Evolutionary conservation across 2,888 invertebrate genomes (phyloP).

Genomic region (Plagiodera versicolora): DNA sequence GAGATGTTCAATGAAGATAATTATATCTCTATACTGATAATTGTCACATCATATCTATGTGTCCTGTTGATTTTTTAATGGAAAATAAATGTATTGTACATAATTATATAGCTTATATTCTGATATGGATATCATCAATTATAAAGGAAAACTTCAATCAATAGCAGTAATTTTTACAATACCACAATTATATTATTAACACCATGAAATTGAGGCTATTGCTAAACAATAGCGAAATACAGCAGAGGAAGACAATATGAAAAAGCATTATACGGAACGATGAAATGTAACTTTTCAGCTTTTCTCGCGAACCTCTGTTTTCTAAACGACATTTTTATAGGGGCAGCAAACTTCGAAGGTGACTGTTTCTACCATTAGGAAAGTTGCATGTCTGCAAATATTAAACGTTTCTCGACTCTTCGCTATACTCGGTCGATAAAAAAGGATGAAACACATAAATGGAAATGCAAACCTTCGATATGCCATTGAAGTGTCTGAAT

Average conservation of each 20-base stretch:
- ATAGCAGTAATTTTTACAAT: no score
- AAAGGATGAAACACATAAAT: background rate
- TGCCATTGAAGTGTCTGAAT: background rate
- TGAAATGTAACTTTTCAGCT: constrained; percentile 23
- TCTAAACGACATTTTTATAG: constrained; percentile 12
- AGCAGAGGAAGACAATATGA: constrained; percentile 8
- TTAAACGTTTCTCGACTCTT: constrained; percentile 3
- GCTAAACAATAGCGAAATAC: constrained; percentile 16
- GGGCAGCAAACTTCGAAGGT: constrained; percentile 3
- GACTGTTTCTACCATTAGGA: constrained; percentile 11
- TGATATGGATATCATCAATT: no score
- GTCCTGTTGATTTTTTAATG: no score
- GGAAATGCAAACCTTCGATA: no score
- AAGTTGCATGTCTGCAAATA: constrained; percentile 16
- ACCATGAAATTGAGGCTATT: constrained; percentile 15
- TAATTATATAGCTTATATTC: no score
- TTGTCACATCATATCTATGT: no score
- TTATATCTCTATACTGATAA: no score
- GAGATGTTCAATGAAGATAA: no score
- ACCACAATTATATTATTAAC: no score
- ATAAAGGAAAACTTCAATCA: no score
- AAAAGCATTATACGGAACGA: constrained; percentile 13
- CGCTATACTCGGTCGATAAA: constrained; percentile 1
- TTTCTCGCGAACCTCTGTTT: constrained; percentile 9
- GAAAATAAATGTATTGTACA: no score